These are phyloP conservation scores for Phalera bucephala DNA, from an alignment of 2,888 invertebrate species.

Conservation along the genomic window DNA sequence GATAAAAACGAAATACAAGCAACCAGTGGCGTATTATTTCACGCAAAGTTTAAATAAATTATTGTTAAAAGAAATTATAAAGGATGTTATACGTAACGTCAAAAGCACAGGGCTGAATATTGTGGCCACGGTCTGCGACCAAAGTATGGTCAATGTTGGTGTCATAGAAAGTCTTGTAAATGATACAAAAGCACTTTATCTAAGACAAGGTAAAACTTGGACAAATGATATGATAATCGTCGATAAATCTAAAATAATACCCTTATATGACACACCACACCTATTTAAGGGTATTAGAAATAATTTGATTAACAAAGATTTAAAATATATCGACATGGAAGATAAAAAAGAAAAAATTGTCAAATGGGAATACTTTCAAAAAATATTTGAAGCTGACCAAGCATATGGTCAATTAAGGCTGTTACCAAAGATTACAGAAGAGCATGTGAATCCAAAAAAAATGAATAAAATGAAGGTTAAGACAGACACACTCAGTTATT, in stretches of 20 bases:
- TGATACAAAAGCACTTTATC: constrained; percentile 13
- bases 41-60: constrained; percentile 14
- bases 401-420: constrained; percentile 17
- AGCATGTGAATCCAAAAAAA: constrained; percentile 22
- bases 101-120: constrained; percentile 13
- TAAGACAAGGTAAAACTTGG: constrained; percentile 14
- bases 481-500: constrained; percentile 26
- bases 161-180: constrained; percentile 19
- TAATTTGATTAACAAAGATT: constrained; percentile 21
- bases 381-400: constrained; percentile 17
- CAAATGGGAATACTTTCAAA: constrained; percentile 27
- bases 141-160: constrained; percentile 24
- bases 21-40: constrained; percentile 31
- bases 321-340: constrained; percentile 12
- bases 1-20: constrained; percentile 21
- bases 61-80: constrained; percentile 18
- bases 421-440: constrained; percentile 24
- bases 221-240: constrained; percentile 13
- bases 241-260: constrained; percentile 15
- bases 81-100: constrained; percentile 12
- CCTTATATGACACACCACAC: constrained; percentile 26
- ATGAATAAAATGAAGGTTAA: constrained; percentile 31
- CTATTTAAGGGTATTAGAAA: constrained; percentile 27
- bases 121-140: constrained; percentile 25
- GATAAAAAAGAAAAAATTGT: constrained; percentile 20